Evolutionary conservation across 1,140 invertebrate species (phyloP), one percentile per base, ranked within the genome.

Genomic region (Carposina sasakii): DNA sequence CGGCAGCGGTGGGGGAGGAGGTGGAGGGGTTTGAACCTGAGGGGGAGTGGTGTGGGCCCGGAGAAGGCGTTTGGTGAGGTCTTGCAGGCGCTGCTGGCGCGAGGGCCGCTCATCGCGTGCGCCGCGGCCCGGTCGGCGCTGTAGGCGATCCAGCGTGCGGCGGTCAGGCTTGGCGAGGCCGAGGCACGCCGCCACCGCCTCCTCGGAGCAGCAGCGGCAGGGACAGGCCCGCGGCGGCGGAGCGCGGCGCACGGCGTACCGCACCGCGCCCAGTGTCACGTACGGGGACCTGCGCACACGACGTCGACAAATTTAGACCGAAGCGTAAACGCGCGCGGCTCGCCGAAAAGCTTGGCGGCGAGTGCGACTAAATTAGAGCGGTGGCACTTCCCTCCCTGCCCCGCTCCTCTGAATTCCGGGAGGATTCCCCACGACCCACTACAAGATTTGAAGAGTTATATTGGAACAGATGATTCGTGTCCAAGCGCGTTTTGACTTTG

Each of bases 91-190:
- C 68, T 92, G 66, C 88, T 89, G 77, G 82, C 88, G 76, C 85
- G 86, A 79, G 85, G 84, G 78, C 82, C 79, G 69, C 61, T 77
- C 73, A 68, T 78, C 70, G 71, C 76, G 69, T 67, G 69, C 60
- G 85, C 87, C 87, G 79, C 90, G 90, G 82, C 91, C 91, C 86
- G 92, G 91, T 3, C 12, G 20, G 73, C 91, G 90, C 67, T 91
- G 91, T 74, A 93, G 86, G 52, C 91, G 91, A 85, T 93, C 92
- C 91, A 93, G 89, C 70, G 89, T 89, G 85, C 87, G 87, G 65
- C 83, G 79, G 74, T 85, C 74, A 51, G 72, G 78, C 69, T 73
- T 71, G 72, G 71, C 68, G 65, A 76, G 76, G 63, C 73, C 79
- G 67, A 86, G 85, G 79, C 83, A 86, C 63, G 75, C 76, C 67